Base-by-base conservation (phyloP, 2,113 vertebrate species). In the Pangasianodon hypophthalmus region DNA sequence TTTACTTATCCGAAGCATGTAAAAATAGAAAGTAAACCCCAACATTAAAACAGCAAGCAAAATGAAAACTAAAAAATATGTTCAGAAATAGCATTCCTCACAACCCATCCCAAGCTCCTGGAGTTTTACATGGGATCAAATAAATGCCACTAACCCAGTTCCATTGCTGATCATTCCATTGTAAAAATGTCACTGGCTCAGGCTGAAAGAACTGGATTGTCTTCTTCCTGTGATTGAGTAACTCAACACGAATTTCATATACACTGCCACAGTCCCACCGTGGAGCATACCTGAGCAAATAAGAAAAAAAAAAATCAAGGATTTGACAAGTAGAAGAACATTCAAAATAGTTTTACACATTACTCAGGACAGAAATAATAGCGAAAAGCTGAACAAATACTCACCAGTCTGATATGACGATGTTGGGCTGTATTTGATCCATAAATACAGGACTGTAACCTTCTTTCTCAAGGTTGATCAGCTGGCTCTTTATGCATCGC, bases 331-430 rank as follows among this genome's bases (percentile, higher is more conserved):
- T 18, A 83, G 4, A 58, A 26, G n/a, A 41, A 11, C 2, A 52
- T 52, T 81, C 4, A n/a, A 32, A 81, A 1, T 81, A 87, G 37
- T 26, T 54, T 37, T 32, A 29, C 1, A 44, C 41, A 87, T 56
- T 46, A 54, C 52, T n/a, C 37, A 52, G 1, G 13, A 29, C 16
- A 8, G 75, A 67, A 77, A 54, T 10, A 46, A 37, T 18, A 29
- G 50, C 29, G 2, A n/a, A 83, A 85, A 10, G 37, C n/a, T 46
- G 6, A 60, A 46, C 44, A 41, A 86, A 32, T 62, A 64, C 94
- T 96, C 75, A 96, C 96, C 96, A 96, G 83, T 96, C 96, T 48
- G 95, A 94, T 91, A 96, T 93, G 54, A 86, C 82, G 89, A 96
- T 96, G 54, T 92, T 46, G 13, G 96, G 96, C 92, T 95, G 93